phyloP scores from a whole-genome alignment of 2,113 vertebrate species.

The Shinisaurus crocodilurus region DNA sequence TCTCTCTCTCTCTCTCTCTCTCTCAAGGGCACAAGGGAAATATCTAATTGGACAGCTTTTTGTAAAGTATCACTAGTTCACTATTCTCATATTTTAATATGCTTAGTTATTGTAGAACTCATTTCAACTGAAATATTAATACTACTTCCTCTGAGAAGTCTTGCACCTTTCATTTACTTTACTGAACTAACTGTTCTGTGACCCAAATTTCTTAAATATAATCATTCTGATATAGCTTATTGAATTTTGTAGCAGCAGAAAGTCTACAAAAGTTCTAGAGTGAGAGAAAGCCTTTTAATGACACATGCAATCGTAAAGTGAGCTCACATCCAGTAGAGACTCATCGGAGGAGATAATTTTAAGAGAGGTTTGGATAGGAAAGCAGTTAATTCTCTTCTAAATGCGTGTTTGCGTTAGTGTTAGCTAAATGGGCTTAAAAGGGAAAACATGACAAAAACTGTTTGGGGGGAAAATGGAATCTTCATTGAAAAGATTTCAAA shows the following conservation, averaged over 20 bases:
- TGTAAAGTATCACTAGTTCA: not conserved
- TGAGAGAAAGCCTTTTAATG: not conserved
- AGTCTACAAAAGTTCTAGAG: not conserved
- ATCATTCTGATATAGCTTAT: slow-evolving; percentile 15
- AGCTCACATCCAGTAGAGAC: not conserved
- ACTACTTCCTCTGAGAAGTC: slow-evolving; percentile 6
- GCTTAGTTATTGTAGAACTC: slow-evolving; percentile 9
- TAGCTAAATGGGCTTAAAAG: not conserved
- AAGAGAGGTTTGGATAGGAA: not conserved
- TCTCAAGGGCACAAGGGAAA: not conserved
- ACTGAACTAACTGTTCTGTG: slow-evolving; percentile 22
- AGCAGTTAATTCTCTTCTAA: not conserved
- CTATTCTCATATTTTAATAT: not conserved
- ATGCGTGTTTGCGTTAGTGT: not conserved
- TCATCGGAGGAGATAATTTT: not conserved
- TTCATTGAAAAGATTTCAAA: not conserved
- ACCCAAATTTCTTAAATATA: not conserved
- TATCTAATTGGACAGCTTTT: slow-evolving; percentile 14
- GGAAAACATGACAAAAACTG: not conserved
- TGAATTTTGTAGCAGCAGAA: slow-evolving; percentile 18
- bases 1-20: not conserved
- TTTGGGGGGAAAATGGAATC: not conserved
- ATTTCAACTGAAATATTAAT: slow-evolving; percentile 28
- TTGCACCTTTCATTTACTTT: slow-evolving; percentile 23
- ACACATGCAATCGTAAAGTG: not conserved